phyloP scores from a whole-genome alignment of 2,888 invertebrate species.

The Drosophila bunnanda region DNA sequence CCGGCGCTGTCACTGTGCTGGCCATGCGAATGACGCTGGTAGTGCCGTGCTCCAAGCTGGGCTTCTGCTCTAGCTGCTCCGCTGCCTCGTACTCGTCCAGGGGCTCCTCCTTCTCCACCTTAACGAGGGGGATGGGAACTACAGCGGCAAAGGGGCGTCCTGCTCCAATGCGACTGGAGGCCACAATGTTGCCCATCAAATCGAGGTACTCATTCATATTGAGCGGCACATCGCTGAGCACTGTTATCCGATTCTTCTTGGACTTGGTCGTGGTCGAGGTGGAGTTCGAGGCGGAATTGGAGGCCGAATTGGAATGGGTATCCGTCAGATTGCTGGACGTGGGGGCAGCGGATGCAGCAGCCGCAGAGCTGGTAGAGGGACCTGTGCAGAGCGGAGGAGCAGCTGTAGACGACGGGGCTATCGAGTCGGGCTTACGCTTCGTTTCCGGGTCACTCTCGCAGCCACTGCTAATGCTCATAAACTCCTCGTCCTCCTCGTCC shows the following conservation, averaged over 20 bases:
- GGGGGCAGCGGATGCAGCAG: conserved; percentile 21
- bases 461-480: conserved; percentile 76
- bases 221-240: conserved; percentile 84
- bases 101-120: conserved; percentile 83
- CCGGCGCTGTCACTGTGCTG: conserved; percentile 48
- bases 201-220: conserved; percentile 84
- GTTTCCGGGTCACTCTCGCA: conserved; percentile 53
- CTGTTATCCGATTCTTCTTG: conserved; percentile 82
- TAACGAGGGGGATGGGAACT: conserved; percentile 79
- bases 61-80: conserved; percentile 52
- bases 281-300: conserved; percentile 40
- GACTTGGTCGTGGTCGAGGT: conserved; percentile 56
- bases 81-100: conserved; percentile 72
- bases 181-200: conserved; percentile 83
- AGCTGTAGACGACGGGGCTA: background rate
- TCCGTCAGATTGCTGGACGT: conserved; percentile 17
- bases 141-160: conserved; percentile 70
- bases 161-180: conserved; percentile 82
- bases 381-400: conserved; percentile 46
- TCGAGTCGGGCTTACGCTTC: conserved; percentile 22
- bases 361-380: conserved; percentile 64
- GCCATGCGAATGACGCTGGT: conserved; percentile 85
- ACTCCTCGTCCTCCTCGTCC: conserved; percentile 76
- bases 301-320: conserved; percentile 44
- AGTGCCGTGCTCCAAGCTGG: conserved; percentile 74